Evolutionary conservation across 2,888 invertebrate species (phyloP).

Genomic region (Brenthis ino): DNA sequence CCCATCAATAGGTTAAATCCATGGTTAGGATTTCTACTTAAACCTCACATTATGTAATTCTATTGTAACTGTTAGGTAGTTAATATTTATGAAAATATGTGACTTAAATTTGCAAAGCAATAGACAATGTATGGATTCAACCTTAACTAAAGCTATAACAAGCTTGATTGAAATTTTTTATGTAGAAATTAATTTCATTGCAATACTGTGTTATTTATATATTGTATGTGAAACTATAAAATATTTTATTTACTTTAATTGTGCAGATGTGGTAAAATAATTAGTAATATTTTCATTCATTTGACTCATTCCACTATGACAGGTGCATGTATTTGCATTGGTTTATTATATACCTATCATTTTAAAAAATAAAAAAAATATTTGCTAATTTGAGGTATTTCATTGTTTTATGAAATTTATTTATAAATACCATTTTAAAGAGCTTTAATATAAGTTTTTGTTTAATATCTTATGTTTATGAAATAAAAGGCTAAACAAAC

Average conservation of each 20-base stretch:
- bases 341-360: slow-evolving; percentile 36
- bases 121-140: slow-evolving; percentile 10
- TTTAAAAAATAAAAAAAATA: slow-evolving; percentile 37
- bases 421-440: neutral
- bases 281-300: slow-evolving; percentile 40
- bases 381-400: slow-evolving; percentile 29
- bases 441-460: too few species aligned
- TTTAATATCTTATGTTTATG: neutral
- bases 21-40: slow-evolving; percentile 61
- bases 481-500: neutral
- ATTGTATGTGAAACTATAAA: slow-evolving; percentile 10
- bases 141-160: neutral
- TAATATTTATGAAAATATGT: slow-evolving; percentile 57
- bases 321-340: slow-evolving; percentile 39
- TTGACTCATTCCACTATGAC: slow-evolving; percentile 47
- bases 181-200: neutral
- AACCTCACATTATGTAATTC: slow-evolving; percentile 72
- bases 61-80: slow-evolving; percentile 63
- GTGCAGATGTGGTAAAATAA: slow-evolving; percentile 35
- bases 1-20: slow-evolving; percentile 86
- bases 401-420: slow-evolving; percentile 1
- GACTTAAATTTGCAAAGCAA: slow-evolving; percentile 38
- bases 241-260: slow-evolving; percentile 28
- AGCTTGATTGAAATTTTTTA: neutral
- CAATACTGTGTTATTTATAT: neutral